phyloP scores from a whole-genome alignment of 2,888 invertebrate genomes.

The Rhingia rostrata region DNA sequence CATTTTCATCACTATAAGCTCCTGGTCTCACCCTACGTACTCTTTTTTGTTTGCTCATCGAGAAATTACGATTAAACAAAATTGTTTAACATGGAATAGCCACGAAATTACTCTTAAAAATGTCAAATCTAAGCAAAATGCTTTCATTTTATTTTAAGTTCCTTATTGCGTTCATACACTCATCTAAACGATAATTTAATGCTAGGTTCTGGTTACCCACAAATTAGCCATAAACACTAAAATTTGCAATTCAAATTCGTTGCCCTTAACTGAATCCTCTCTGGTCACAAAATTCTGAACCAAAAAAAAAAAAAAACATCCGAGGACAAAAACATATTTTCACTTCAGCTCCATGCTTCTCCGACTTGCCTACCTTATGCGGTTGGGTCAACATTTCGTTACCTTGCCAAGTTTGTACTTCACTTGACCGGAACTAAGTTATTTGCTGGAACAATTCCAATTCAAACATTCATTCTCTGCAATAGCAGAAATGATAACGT shows the following conservation, averaged over 20 bases:
- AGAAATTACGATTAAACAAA: too few relatives aligned
- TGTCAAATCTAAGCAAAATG: too few relatives aligned
- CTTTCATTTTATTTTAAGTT: too few relatives aligned
- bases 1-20: too few relatives aligned
- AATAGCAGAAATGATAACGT: not conserved
- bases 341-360: constrained; percentile 1
- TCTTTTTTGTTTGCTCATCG: too few relatives aligned
- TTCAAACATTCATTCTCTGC: constrained; percentile 2
- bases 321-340: constrained; percentile 49
- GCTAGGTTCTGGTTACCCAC: constrained; percentile 8
- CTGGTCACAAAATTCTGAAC: constrained; percentile 16
- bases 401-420: constrained; percentile 63
- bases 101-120: too few relatives aligned
- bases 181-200: too few relatives aligned
- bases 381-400: constrained; percentile 51
- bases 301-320: constrained; percentile 42
- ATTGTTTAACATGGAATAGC: too few relatives aligned
- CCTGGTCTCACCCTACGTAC: too few relatives aligned
- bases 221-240: constrained; percentile 32
- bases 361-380: constrained; percentile 53
- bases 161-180: too few relatives aligned
- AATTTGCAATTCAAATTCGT: constrained; percentile 59
- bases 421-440: constrained; percentile 67
- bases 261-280: not conserved
- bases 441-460: constrained; percentile 55